A percentile compares a stretch with the other conserved stretches of the same genome.
Evolutionary conservation across 2,113 vertebrate species (phyloP).

Genomic region (Electrona antarctica): DNA sequence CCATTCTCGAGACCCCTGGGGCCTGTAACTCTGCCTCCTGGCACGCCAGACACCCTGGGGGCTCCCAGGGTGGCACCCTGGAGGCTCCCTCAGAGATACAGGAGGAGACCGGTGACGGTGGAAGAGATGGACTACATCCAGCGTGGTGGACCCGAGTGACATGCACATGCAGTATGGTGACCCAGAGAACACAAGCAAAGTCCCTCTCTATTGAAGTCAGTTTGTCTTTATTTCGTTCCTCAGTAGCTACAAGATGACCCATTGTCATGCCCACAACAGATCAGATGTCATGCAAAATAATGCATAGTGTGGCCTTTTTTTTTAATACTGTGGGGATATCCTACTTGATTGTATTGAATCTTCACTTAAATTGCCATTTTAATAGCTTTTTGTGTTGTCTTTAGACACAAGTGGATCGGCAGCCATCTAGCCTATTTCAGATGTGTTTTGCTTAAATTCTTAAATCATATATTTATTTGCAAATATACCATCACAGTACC

Average conservation of each 20-base stretch:
- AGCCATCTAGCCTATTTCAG: too few relatives aligned
- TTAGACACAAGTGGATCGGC: background rate
- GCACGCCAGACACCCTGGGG: slow-evolving; percentile 72
- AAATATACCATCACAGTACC: too few relatives aligned
- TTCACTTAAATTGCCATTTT: slow-evolving; percentile 16
- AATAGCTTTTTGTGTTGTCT: slow-evolving; percentile 3
- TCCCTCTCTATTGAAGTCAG: slow-evolving; percentile 50
- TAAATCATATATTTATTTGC: too few relatives aligned
- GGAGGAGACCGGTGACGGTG: slow-evolving; percentile 66
- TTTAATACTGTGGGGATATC: slow-evolving; percentile 33
- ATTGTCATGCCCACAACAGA: slow-evolving; percentile 52
- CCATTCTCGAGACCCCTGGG: slow-evolving; percentile 47
- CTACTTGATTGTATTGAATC: slow-evolving; percentile 25
- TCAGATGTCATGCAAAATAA: slow-evolving; percentile 55
- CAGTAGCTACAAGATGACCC: slow-evolving; percentile 48
- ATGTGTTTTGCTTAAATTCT: too few relatives aligned
- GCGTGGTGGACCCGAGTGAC: slow-evolving; percentile 82
- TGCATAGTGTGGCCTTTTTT: too few relatives aligned
- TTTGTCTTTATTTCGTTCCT: slow-evolving; percentile 43
- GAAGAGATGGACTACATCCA: slow-evolving; percentile 83
- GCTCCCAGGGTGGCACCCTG: too few relatives aligned
- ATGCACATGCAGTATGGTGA: background rate
- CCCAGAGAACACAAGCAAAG: slow-evolving; percentile 37
- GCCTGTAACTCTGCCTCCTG: slow-evolving; percentile 57
- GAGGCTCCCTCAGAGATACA: slow-evolving; percentile 75